Evolutionary conservation across 2,797 vertebrate species (phyloP), one percentile per base, ranked within the genome.

Genomic region (Ptychadena robeensis): DNA sequence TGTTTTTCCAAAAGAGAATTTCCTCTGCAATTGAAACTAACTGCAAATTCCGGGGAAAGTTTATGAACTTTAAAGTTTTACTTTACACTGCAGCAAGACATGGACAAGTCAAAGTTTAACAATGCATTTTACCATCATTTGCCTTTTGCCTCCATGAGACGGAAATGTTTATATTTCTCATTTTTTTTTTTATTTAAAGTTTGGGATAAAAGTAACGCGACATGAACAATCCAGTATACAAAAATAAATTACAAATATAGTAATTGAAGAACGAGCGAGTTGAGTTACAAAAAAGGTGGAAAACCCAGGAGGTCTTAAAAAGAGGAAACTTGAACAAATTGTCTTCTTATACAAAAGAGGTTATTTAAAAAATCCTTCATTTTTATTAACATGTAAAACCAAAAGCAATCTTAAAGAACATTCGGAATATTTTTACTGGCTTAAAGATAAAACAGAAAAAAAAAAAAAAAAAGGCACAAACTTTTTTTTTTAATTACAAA

Each of bases 281-380:
- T 22, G 10, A 53, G 11, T 10, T 30, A 27, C 9, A 34, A 25
- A 14, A n/a, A 48, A 9, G 25, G 57, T 25, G 12, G 28, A 18
- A 48, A 66, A 77, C 18, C n/a, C 64, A 53, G 25, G 25, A 66
- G 0, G 32, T 34, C 40, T 25, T 67, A 15, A 34, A 53, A 12
- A 7, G n/a, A 38, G 48, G 69, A 59, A 53, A 11, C 18, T 65
- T 44, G 25, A 65, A 81, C 38, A 64, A 67, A 53, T 68, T 65
- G 28, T n/a, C 34, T 27, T 69, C 14, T 65, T 44, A 32, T 27
- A 81, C 59, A 61, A 28, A n/a, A 61, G 4, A 8, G 12, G 27
- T 61, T 61, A 28, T 28, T n/a, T n/a, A n/a, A 61, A 67, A 66
- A 74, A 68, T 82, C 80, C 80, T 82, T 82, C 80, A 82, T 82